Conservation (phyloP, 92 coral and sea anemone genomes). For the Porites lobata region DNA sequence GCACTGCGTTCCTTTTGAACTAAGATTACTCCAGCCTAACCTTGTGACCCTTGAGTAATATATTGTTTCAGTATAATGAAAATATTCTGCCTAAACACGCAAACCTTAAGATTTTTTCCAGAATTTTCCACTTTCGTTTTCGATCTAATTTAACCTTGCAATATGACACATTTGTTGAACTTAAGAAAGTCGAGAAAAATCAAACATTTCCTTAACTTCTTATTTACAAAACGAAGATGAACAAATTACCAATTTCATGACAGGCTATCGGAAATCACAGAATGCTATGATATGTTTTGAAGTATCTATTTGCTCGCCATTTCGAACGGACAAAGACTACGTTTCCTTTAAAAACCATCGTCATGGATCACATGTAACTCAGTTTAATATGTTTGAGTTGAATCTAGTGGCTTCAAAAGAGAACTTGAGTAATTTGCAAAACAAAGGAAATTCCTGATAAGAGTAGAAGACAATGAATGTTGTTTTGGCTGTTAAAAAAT, state of each 20-base stretch:
- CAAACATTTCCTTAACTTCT: neutral
- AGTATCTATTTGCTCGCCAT: conserved; percentile 31
- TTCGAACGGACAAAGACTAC: neutral
- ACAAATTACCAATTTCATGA: conserved; percentile 15
- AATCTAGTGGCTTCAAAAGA: conserved; percentile 16
- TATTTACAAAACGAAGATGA: conserved; percentile 13
- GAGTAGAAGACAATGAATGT: conserved; percentile 1
- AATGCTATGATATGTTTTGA: neutral
- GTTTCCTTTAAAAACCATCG: conserved; percentile 40
- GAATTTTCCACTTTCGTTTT: neutral
- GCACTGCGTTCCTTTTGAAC: conserved; percentile 39
- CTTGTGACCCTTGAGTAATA: conserved; percentile 22
- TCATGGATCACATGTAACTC: neutral
- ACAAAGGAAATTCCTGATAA: conserved; percentile 25
- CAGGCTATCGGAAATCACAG: conserved; percentile 24
- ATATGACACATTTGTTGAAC: neutral
- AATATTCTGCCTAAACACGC: conserved; percentile 16
- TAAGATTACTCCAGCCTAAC: conserved; percentile 25
- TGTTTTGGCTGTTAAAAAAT: conserved; percentile 39
- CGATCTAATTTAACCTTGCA: neutral
- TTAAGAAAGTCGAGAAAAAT: neutral
- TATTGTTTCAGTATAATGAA: conserved; percentile 16
- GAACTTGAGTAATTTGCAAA: conserved; percentile 33
- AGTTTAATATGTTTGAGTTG: conserved; percentile 1
- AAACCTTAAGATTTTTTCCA: neutral